Evolutionary conservation across 2,113 vertebrate species (phyloP).

Genomic region (Chloropsis hardwickii): DNA sequence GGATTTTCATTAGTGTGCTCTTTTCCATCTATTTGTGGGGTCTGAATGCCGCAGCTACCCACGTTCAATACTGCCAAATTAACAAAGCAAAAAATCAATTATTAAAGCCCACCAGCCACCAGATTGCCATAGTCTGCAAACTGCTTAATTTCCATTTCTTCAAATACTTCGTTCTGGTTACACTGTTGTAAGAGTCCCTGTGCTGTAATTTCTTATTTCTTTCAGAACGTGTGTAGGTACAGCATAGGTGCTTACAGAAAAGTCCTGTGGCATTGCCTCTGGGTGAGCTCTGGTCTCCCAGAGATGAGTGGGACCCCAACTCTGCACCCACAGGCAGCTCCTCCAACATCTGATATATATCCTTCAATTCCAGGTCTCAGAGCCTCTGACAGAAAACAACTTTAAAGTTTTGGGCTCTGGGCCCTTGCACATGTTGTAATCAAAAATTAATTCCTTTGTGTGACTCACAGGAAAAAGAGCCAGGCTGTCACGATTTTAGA

Average conservation of each 20-base stretch:
- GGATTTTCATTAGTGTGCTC: neutral
- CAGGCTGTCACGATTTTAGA: neutral
- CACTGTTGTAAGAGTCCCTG: neutral
- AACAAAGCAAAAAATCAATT: neutral
- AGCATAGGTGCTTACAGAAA: fast-evolving
- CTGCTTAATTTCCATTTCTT: neutral
- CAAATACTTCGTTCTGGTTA: neutral
- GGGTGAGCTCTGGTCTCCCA: neutral
- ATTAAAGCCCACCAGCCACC: neutral
- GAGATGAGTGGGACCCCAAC: neutral
- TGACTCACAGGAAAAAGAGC: neutral
- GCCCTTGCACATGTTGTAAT: neutral
- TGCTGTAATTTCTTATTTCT: neutral
- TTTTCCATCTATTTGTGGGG: fast-evolving
- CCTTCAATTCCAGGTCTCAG: neutral
- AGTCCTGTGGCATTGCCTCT: neutral
- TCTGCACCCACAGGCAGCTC: neutral
- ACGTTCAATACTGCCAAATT: neutral
- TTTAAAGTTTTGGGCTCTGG: neutral
- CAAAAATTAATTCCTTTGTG: neutral
- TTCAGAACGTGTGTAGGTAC: fast-evolving
- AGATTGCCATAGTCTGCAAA: neutral
- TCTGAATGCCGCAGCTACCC: neutral
- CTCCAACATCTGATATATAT: fast-evolving
- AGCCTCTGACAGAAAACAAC: neutral